A percentile compares a stretch with the other conserved stretches of the same genome.
Conservation (phyloP, 2,113 vertebrate genomes). For the Chaenocephalus aceratus region DNA sequence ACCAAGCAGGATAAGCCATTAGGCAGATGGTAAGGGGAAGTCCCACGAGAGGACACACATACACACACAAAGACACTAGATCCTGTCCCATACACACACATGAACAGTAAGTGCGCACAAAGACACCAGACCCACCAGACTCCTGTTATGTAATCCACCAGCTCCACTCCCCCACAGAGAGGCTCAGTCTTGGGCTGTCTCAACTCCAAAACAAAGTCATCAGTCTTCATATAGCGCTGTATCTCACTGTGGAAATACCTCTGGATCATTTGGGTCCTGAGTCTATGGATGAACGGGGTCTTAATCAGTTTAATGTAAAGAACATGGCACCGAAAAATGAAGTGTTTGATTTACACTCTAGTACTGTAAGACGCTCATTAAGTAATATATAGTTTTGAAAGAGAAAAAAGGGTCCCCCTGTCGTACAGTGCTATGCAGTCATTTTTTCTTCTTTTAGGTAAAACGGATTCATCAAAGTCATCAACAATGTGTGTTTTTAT, state of each 20-base stretch:
- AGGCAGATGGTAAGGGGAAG: conserved; percentile 83
- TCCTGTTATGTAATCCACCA: conserved; percentile 84
- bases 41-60: conserved; percentile 70
- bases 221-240: conserved; percentile 59
- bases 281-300: neutral
- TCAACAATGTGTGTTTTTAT: conserved; percentile 63
- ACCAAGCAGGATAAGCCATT: conserved; percentile 82
- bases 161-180: conserved; percentile 63
- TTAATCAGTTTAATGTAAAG: conserved; percentile 7
- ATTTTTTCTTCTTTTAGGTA: conserved; percentile 3
- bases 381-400: neutral
- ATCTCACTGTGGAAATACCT: conserved; percentile 48
- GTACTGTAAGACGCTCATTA: neutral
- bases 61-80: conserved; percentile 53
- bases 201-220: conserved; percentile 69
- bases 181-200: conserved; percentile 63
- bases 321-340: neutral
- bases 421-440: conserved; percentile 12
- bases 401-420: conserved; percentile 19
- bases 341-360: conserved; percentile 2
- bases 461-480: conserved; percentile 64
- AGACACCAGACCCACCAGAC: conserved; percentile 75
- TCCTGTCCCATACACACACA: conserved; percentile 49
- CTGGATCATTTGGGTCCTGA: conserved; percentile 24
- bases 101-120: conserved; percentile 64